phyloP scores from a whole-genome alignment of 2,113 vertebrate species.

The Psilopsiagon aymara region DNA sequence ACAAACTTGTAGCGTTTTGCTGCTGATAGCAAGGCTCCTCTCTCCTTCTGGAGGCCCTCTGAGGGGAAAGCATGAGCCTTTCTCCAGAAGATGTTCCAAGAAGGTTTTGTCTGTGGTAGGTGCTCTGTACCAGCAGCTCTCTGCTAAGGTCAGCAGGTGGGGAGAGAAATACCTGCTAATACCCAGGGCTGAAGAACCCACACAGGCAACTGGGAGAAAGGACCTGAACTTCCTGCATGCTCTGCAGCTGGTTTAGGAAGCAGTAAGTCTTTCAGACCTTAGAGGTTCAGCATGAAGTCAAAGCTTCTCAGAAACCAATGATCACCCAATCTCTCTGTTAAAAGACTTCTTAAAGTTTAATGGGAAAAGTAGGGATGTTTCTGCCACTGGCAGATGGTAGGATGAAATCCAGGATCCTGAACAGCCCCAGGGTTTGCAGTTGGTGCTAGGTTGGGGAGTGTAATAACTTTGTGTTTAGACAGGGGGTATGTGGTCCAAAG shows the following conservation, averaged over 20 bases:
- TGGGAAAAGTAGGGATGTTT: background rate
- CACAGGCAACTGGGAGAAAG: background rate
- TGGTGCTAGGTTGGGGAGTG: background rate
- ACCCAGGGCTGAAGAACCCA: background rate
- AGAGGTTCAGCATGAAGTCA: background rate
- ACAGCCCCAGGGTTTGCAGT: background rate
- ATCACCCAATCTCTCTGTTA: background rate
- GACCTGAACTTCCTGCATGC: background rate
- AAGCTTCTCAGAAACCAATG: background rate
- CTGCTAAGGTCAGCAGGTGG: background rate
- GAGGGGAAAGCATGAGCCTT: background rate
- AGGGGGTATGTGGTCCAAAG: background rate
- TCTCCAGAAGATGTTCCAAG: background rate
- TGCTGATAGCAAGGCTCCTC: background rate
- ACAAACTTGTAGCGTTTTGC: background rate
- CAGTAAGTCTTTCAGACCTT: background rate
- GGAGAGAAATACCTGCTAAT: slow-evolving; percentile 78
- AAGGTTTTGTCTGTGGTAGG: background rate
- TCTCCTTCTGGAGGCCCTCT: background rate
- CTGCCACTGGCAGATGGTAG: background rate
- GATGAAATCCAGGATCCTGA: background rate
- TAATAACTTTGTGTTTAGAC: background rate
- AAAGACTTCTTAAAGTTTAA: background rate
- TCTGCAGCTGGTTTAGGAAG: background rate
- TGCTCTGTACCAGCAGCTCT: slow-evolving; percentile 76